Percentiles rank a stretch among this genome's conserved stretches.
Evolutionary conservation across 1,140 invertebrate genomes (phyloP).

Genomic region (Samia ricini): DNA sequence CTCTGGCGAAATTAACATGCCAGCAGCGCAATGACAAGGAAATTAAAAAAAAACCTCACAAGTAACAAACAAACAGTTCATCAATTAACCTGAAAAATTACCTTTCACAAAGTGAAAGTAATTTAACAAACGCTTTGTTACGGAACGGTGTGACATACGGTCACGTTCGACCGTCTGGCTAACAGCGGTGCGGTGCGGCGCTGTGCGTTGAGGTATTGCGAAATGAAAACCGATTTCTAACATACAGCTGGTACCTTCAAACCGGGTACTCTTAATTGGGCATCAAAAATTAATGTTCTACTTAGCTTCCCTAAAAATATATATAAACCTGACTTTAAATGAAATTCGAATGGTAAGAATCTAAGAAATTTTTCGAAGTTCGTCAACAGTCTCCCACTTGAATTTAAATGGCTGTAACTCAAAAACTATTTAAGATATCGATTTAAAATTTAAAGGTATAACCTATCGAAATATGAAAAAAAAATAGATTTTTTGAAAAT

Average conservation of each 20-base stretch:
- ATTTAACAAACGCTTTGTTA: background rate
- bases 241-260: conserved; percentile 5
- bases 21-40: background rate
- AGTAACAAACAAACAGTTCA: background rate
- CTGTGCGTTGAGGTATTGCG: conserved; percentile 15
- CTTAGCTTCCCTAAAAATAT: background rate
- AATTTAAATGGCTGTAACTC: too few species aligned
- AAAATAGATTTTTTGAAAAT: too few species aligned
- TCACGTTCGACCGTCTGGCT: conserved; percentile 16
- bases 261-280: background rate
- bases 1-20: background rate
- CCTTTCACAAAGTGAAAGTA: background rate
- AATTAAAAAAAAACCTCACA: too few species aligned
- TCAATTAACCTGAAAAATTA: background rate
- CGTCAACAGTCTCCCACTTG: too few species aligned
- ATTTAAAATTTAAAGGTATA: too few species aligned
- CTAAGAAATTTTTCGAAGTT: too few species aligned
- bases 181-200: too few species aligned
- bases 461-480: too few species aligned
- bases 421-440: too few species aligned
- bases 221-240: conserved; percentile 18
- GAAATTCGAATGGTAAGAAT: too few species aligned
- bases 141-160: conserved; percentile 22
- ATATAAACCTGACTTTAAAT: background rate
- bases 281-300: background rate